These are phyloP conservation scores for Hermetia illucens DNA, from an alignment of 1,140 invertebrate species.

Conservation along the genomic window DNA sequence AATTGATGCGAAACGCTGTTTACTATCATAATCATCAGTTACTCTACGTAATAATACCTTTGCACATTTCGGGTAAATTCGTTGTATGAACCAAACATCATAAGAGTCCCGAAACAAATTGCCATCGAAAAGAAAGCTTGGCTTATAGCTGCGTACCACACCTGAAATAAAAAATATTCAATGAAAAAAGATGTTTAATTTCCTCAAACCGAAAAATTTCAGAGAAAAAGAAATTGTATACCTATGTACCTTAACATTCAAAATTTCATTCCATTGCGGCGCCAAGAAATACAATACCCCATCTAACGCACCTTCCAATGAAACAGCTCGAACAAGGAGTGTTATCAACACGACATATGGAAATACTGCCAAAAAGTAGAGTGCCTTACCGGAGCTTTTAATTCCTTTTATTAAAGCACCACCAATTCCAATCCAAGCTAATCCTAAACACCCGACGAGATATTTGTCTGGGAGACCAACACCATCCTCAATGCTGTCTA, in stretches of 20 bases:
- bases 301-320: constrained; percentile 54
- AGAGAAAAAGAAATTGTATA: background rate
- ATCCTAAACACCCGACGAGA: constrained; percentile 47
- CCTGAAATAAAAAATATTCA: constrained; percentile 26
- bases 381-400: constrained; percentile 44
- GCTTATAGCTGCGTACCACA: constrained; percentile 74
- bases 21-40: constrained; percentile 2
- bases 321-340: constrained; percentile 48
- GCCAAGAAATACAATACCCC: constrained; percentile 65
- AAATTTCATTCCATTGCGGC: constrained; percentile 51
- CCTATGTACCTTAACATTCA: constrained; percentile 52
- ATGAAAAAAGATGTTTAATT: constrained; percentile 37
- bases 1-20: background rate
- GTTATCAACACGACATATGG: constrained; percentile 57
- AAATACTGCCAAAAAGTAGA: constrained; percentile 59
- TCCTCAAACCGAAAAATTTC: constrained; percentile 29
- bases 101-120: constrained; percentile 63
- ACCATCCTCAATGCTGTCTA: constrained; percentile 40
- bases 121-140: constrained; percentile 77
- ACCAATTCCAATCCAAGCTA: constrained; percentile 57
- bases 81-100: constrained; percentile 75
- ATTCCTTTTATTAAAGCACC: constrained; percentile 47
- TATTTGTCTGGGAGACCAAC: constrained; percentile 48
- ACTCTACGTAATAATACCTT: constrained; percentile 39
- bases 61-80: constrained; percentile 63